Conservation (phyloP, 2,797 vertebrate species). For the Leptatherina wallacei region DNA sequence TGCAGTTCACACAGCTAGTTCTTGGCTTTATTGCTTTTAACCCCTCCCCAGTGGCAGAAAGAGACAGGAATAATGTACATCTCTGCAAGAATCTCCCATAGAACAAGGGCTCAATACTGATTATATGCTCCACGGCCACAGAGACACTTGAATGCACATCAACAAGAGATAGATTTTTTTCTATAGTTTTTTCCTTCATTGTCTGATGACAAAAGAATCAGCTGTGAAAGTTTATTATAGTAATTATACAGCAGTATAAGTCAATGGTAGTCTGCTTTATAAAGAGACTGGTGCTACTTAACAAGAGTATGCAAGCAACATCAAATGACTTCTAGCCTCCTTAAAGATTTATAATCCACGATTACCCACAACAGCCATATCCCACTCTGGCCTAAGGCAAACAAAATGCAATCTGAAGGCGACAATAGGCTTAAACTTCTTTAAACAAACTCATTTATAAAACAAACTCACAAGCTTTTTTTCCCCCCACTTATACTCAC, state of each 20-base stretch:
- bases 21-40: constrained; percentile 36
- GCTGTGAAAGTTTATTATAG: constrained; percentile 36
- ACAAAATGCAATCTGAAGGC: constrained; percentile 8
- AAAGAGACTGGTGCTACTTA: constrained; percentile 30
- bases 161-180: constrained; percentile 1
- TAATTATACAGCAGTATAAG: constrained; percentile 44
- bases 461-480: neutral
- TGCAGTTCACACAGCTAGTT: neutral
- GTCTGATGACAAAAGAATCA: constrained; percentile 30
- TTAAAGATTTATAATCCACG: constrained; percentile 49
- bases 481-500: neutral
- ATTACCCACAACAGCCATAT: constrained; percentile 42
- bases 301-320: constrained; percentile 46
- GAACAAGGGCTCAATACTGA: constrained; percentile 14
- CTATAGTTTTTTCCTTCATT: constrained; percentile 3
- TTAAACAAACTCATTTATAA: constrained; percentile 10
- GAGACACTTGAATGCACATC: constrained; percentile 10
- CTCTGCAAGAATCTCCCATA: constrained; percentile 24
- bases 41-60: constrained; percentile 5
- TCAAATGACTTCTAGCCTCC: constrained; percentile 51
- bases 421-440: constrained; percentile 8
- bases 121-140: constrained; percentile 13
- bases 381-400: constrained; percentile 8
- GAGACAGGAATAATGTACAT: constrained; percentile 33
- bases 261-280: constrained; percentile 39